These are phyloP conservation scores for Nicator chloris DNA, from an alignment of 2,113 vertebrate species.

Conservation along the genomic window DNA sequence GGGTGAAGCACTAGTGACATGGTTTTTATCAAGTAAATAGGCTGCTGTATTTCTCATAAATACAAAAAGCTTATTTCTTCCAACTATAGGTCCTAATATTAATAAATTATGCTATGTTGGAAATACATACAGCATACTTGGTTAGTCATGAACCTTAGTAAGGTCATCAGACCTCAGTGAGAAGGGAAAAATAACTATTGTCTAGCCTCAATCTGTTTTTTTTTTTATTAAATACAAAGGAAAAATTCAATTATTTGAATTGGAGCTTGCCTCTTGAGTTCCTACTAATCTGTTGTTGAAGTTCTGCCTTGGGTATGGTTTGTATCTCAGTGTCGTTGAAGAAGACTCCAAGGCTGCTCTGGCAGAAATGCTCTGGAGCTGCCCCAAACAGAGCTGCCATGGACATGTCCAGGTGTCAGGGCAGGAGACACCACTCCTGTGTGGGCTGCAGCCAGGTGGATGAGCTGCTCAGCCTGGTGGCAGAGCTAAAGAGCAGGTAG, in stretches of 20 bases:
- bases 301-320: neutral
- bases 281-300: neutral
- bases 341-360: neutral
- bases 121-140: neutral
- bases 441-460: neutral
- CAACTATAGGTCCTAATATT: neutral
- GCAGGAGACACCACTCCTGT: neutral
- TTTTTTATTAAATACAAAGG: neutral
- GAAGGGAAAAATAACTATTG: neutral
- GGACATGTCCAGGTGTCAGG: rapidly evolving
- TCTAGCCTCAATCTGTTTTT: neutral
- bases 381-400: neutral
- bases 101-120: neutral
- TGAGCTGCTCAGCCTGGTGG: neutral
- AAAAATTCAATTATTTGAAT: neutral
- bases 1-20: neutral
- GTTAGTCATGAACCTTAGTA: neutral
- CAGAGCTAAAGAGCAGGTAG: neutral
- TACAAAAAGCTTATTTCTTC: neutral
- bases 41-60: neutral
- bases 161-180: neutral
- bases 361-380: neutral
- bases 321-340: neutral
- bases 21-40: neutral
- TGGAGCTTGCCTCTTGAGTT: neutral